Evolutionary conservation across 2,113 vertebrate genomes (phyloP).

Genomic region (Mormoops blainvillei): DNA sequence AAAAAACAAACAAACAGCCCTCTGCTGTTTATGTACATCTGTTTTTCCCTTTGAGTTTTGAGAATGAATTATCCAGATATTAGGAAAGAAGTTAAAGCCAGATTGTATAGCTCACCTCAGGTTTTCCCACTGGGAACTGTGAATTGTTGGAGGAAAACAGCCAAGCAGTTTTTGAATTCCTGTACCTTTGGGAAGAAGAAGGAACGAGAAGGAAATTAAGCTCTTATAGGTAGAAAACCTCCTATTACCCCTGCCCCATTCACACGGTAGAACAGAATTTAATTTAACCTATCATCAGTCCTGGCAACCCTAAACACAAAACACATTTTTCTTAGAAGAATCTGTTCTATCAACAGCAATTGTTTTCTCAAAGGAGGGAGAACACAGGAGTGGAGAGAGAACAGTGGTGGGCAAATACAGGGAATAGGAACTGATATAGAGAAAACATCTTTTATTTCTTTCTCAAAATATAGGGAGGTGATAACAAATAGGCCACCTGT

Average conservation of each 20-base stretch:
- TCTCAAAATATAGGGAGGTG: neutral
- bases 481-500: neutral
- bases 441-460: neutral
- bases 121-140: neutral
- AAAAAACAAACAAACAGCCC: neutral
- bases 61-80: neutral
- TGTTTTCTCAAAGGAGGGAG: neutral
- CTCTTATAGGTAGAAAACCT: neutral
- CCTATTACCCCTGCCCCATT: neutral
- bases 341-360: neutral
- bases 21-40: neutral
- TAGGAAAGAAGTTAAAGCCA: neutral
- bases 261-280: neutral
- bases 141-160: neutral
- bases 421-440: neutral
- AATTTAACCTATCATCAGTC: neutral
- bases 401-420: neutral
- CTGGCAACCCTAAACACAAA: neutral
- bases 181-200: neutral
- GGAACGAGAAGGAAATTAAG: neutral
- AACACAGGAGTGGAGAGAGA: neutral
- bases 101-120: neutral
- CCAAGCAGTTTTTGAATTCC: neutral
- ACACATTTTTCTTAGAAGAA: neutral
- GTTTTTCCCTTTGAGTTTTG: neutral